Percentiles rank a stretch among this genome's conserved stretches.
Conservation (phyloP, 2,888 invertebrate genomes). For the Callimorpha dominula region DNA sequence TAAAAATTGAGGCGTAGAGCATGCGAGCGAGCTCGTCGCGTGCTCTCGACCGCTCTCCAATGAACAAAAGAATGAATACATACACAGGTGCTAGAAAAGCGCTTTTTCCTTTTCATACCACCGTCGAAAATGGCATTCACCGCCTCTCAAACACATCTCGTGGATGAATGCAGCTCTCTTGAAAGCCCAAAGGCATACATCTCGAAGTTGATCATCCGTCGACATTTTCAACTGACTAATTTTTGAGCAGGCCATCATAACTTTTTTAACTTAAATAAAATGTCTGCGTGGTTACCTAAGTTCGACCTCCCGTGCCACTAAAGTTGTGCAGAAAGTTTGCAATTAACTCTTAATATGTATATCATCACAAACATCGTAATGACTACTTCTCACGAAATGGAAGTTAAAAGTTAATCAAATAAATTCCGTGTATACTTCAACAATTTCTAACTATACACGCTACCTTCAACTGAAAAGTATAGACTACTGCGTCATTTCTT, state of each 20-base stretch:
- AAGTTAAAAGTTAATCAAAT: slow-evolving; percentile 46
- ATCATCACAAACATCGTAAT: slow-evolving; percentile 26
- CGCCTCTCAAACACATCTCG: slow-evolving; percentile 62
- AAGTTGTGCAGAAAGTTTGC: slow-evolving; percentile 24
- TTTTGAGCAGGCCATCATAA: slow-evolving; percentile 13
- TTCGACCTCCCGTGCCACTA: slow-evolving; percentile 1
- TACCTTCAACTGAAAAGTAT: slow-evolving; percentile 18
- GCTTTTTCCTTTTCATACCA: slow-evolving; percentile 69
- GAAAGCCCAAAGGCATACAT: slow-evolving; percentile 53
- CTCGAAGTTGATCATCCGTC: slow-evolving; percentile 39
- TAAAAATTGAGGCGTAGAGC: slow-evolving; percentile 39
- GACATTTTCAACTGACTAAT: slow-evolving; percentile 15
- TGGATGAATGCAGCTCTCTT: slow-evolving; percentile 65
- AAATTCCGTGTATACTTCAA: slow-evolving; percentile 28
- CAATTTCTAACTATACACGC: slow-evolving; percentile 24
- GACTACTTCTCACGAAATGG: slow-evolving; percentile 32
- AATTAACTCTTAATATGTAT: slow-evolving; percentile 31
- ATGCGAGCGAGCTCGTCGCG: slow-evolving; percentile 42
- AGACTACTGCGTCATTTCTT: slow-evolving; percentile 1
- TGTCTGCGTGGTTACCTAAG: slow-evolving; percentile 11
- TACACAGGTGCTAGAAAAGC: slow-evolving; percentile 66
- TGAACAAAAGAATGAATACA: slow-evolving; percentile 75
- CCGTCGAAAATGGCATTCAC: slow-evolving; percentile 71
- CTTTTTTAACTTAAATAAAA: slow-evolving; percentile 16
- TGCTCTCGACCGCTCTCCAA: slow-evolving; percentile 61